Base-by-base conservation (phyloP, 2,888 invertebrate species). In the Lissonota sp. region DNA sequence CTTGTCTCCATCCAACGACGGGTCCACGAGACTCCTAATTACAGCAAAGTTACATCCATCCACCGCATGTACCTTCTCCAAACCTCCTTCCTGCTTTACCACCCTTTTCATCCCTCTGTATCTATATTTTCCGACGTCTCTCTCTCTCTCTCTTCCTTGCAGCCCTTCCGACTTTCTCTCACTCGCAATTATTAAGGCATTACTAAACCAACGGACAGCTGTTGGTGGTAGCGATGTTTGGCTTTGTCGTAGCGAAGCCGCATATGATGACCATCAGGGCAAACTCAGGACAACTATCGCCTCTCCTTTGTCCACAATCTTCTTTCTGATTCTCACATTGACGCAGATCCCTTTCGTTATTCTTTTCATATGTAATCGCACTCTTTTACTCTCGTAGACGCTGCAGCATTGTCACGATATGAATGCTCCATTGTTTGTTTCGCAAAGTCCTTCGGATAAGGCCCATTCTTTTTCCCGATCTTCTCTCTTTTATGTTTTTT, bases 181-280 rank as follows among this genome's bases (percentile, higher is more conserved):
- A 85, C 83, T 86, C 86, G 83, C 84, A 85, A 88, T 89, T 88
- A 89, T 88, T 85, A 87, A 86, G 85, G 83, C 84, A 88, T 89
- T 86, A 85, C 77, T 84, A 26, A 86, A 84, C 81, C 49, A 75
- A 72, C 72, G 75, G 78, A 83, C 85, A 85, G 84, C 83, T 84
- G 85, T 79, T 80, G 77, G 70, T 63, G 71, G 76, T 71, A 70
- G 80, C 60, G 63, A 78, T 63, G 76, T 64, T 42, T 60, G 44
- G 74, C 46, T 58, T 12, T 39, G 70, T 58, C 53, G 39, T 44
- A 44, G 53, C 10, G 42, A 16, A 67, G 42, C 42, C 40, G 14
- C 14, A 71, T 62, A 44, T 42, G 40, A 60, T 53, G 71, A 77
- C 60, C 51, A 39, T 49, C 37, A n/a, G 6, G n/a, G 12, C 4